These are phyloP conservation scores for Platorchestia sp. DNA, from an alignment of 1,140 invertebrate genomes.

Conservation along the genomic window DNA sequence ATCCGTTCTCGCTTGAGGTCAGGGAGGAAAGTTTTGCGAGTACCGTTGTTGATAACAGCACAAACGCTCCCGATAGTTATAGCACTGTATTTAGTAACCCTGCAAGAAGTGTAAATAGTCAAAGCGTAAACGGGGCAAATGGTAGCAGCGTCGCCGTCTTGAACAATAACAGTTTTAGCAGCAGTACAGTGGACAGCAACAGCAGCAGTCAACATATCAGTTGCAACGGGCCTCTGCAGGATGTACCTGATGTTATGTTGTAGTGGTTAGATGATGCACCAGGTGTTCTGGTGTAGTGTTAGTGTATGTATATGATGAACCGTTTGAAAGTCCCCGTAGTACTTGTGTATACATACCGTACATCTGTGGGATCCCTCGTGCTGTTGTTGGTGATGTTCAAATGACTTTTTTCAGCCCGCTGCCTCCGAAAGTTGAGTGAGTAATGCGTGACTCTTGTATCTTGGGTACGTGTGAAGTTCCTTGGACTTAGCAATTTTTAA, in stretches of 20 bases:
- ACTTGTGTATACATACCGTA: not conserved
- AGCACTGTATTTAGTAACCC: not conserved
- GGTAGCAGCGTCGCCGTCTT: not conserved
- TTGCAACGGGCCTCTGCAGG: slow-evolving; percentile 36
- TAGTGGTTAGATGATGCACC: slow-evolving; percentile 35
- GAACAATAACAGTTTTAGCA: slow-evolving; percentile 29
- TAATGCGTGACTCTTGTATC: not conserved
- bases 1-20: not conserved
- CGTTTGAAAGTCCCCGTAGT: not conserved
- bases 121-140: not conserved
- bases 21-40: not conserved
- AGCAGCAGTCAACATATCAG: slow-evolving; percentile 35
- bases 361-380: not conserved
- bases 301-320: not conserved
- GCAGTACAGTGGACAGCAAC: slow-evolving; percentile 30
- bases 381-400: not conserved
- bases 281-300: slow-evolving; percentile 26
- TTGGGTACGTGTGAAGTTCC: not conserved
- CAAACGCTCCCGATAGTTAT: slow-evolving; percentile 3
- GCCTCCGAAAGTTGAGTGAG: not conserved
- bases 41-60: not conserved
- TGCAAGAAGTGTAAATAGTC: slow-evolving; percentile 27
- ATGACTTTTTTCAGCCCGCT: not conserved
- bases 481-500: not conserved
- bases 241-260: slow-evolving; percentile 47